These are phyloP conservation scores for Drosophila atripex DNA, from an alignment of 2,888 invertebrate genomes.

Conservation along the genomic window DNA sequence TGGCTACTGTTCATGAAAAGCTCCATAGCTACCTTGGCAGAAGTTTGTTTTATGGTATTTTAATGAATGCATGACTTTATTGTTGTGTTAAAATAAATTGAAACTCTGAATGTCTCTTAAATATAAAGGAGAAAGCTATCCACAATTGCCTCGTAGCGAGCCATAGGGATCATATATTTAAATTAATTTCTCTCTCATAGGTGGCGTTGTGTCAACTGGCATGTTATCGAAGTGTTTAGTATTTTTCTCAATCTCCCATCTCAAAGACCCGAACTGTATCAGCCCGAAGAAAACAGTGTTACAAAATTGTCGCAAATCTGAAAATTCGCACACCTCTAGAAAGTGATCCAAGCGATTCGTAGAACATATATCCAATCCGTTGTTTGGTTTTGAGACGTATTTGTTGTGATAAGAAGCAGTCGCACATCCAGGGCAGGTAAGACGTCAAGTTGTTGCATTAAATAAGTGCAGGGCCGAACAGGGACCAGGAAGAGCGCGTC, in stretches of 20 bases:
- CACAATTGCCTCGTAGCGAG: neutral
- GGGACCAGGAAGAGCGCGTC: neutral
- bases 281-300: neutral
- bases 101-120: too few species aligned
- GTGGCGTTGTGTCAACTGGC: neutral
- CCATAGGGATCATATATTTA: neutral
- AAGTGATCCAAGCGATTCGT: constrained; percentile 1
- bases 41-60: too few species aligned
- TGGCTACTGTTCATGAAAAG: neutral
- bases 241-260: neutral
- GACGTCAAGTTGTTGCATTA: neutral
- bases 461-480: neutral
- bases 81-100: too few species aligned
- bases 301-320: neutral
- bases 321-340: too few species aligned
- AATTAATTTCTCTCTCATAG: neutral
- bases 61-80: too few species aligned
- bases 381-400: neutral
- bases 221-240: neutral
- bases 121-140: too few species aligned
- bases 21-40: neutral
- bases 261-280: neutral
- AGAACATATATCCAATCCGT: neutral
- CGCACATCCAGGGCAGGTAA: constrained; percentile 19
- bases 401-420: constrained; percentile 17